Evolutionary conservation across 1,140 invertebrate genomes (phyloP).

Genomic region (Lepidotrigona ventralis): DNA sequence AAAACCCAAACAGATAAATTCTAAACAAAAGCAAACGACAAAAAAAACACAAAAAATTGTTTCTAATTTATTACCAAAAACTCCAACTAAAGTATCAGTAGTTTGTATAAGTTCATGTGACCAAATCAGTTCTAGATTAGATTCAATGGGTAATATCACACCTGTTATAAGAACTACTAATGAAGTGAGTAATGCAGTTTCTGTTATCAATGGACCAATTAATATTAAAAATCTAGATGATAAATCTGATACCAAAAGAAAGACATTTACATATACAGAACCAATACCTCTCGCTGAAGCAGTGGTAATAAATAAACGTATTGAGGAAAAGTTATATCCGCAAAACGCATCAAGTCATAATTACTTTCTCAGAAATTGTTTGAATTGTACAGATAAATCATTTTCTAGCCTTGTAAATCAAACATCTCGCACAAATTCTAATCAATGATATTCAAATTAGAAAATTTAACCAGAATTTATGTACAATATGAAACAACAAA

Average conservation of each 20-base stretch:
- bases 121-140: slow-evolving; percentile 71
- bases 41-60: slow-evolving; percentile 52
- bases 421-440: neutral
- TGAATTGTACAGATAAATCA: slow-evolving; percentile 39
- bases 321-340: slow-evolving; percentile 77
- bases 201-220: slow-evolving; percentile 76
- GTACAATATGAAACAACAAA: neutral
- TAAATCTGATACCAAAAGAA: slow-evolving; percentile 62
- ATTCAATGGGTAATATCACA: slow-evolving; percentile 73
- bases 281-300: slow-evolving; percentile 75
- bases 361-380: slow-evolving; percentile 68
- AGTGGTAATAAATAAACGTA: slow-evolving; percentile 74
- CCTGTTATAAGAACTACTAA: slow-evolving; percentile 73
- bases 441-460: neutral
- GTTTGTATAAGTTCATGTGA: slow-evolving; percentile 61
- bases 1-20: slow-evolving; percentile 52
- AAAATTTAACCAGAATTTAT: neutral
- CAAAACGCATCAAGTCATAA: slow-evolving; percentile 61
- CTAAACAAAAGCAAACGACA: slow-evolving; percentile 44
- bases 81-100: slow-evolving; percentile 49
- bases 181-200: slow-evolving; percentile 76
- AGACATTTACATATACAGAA: slow-evolving; percentile 72
- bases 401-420: neutral
- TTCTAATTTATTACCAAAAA: slow-evolving; percentile 29
- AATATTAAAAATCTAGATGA: slow-evolving; percentile 62